Conservation (phyloP, 2,113 vertebrate genomes). For the Symphodus melops region DNA sequence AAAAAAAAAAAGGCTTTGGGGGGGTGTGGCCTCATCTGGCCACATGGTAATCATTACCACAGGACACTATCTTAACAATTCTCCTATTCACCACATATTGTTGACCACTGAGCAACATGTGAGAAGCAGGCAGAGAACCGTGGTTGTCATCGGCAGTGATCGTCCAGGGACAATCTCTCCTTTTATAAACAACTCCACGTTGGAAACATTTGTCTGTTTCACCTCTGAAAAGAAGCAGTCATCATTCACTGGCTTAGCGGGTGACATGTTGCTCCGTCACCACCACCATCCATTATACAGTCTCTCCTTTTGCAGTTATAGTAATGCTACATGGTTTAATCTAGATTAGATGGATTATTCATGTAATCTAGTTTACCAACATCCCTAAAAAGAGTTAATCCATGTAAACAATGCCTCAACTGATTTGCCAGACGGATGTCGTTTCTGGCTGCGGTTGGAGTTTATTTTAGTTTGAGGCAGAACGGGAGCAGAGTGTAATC, state of each 20-base stretch:
- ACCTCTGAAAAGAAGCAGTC: conserved; percentile 52
- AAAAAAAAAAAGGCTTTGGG: conserved; percentile 14
- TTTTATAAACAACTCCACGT: conserved; percentile 56
- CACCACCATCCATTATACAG: background rate
- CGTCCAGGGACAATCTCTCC: conserved; percentile 50
- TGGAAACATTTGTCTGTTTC: conserved; percentile 41
- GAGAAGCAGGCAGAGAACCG: conserved; percentile 38
- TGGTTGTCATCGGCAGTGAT: conserved; percentile 22
- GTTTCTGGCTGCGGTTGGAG: conserved; percentile 1
- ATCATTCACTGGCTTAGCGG: conserved; percentile 49
- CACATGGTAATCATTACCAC: conserved; percentile 77
- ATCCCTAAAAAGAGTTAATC: conserved; percentile 59
- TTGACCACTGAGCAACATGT: conserved; percentile 64
- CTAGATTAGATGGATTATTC: conserved; percentile 68
- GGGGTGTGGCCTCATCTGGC: conserved; percentile 55
- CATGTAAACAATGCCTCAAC: conserved; percentile 43
- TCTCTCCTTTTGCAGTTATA: conserved; percentile 26
- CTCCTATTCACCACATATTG: conserved; percentile 75
- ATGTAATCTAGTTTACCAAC: conserved; percentile 72
- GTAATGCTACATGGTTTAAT: conserved; percentile 69
- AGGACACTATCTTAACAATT: conserved; percentile 69
- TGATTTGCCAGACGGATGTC: conserved; percentile 24
- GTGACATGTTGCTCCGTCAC: conserved; percentile 51
- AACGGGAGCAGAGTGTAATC: conserved; percentile 50
- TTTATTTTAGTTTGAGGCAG: conserved; percentile 51